Evolutionary conservation across 2,797 vertebrate genomes (phyloP).

Genomic region (Syngnathus rostellatus): DNA sequence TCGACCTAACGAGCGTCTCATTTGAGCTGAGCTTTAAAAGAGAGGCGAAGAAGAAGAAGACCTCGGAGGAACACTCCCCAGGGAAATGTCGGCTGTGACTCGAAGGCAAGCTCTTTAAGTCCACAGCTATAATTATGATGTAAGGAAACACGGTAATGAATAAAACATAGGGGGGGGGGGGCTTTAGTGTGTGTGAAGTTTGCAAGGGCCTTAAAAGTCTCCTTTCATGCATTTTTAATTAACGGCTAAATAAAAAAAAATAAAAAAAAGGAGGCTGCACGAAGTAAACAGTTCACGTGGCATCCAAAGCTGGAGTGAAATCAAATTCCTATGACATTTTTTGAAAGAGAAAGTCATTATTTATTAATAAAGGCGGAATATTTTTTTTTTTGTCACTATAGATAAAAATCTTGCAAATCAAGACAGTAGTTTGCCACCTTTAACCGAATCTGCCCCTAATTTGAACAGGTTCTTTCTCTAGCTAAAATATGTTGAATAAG

Average conservation of each 20-base stretch:
- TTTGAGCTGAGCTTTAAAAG: not conserved
- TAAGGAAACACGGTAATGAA: conserved; percentile 55
- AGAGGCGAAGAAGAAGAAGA: not conserved
- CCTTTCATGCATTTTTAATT: conserved; percentile 67
- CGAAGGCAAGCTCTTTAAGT: conserved; percentile 38
- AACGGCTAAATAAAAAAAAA: conserved; percentile 38
- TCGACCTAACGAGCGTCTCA: not conserved
- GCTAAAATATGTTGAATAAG: not conserved
- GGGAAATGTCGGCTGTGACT: conserved; percentile 46
- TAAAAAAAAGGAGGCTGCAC: conserved; percentile 15
- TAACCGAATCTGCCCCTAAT: not conserved
- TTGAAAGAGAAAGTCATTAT: not conserved
- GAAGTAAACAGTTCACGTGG: conserved; percentile 30
- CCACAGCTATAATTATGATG: conserved; percentile 54
- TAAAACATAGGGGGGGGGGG: conserved; percentile 49
- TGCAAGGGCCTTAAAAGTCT: conserved; percentile 39
- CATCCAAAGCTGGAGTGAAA: not conserved
- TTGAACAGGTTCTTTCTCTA: not conserved
- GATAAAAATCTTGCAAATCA: not conserved
- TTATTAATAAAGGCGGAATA: too few species aligned
- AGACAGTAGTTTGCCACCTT: not conserved
- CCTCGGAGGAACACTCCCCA: not conserved
- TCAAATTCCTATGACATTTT: not conserved
- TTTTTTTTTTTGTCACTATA: too few species aligned
- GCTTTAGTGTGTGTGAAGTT: conserved; percentile 48